Conservation (phyloP, 2,888 invertebrate genomes). For the Sericinus montela region DNA sequence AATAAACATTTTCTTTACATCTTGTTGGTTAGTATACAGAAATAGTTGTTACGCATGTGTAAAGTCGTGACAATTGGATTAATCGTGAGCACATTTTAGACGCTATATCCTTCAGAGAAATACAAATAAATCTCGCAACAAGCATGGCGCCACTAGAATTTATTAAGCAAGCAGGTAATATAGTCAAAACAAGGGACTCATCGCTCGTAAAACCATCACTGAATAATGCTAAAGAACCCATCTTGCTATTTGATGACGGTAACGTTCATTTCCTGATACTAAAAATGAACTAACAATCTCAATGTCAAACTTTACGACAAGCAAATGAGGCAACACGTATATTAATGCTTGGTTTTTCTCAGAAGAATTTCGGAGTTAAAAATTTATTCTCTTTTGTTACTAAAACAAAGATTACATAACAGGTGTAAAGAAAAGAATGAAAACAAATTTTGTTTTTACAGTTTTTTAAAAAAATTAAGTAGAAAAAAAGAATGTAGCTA, state of each 20-base stretch:
- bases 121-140: conserved; percentile 43
- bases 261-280: conserved; percentile 62
- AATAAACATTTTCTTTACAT: too few relatives aligned
- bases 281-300: conserved; percentile 64
- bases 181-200: conserved; percentile 28
- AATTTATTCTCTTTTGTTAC: neutral
- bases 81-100: conserved; percentile 42
- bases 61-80: conserved; percentile 45
- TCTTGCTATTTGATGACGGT: conserved; percentile 43
- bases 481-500: too few relatives aligned
- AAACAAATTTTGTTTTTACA: conserved; percentile 2
- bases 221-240: conserved; percentile 50
- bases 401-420: neutral
- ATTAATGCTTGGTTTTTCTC: conserved; percentile 26
- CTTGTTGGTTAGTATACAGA: too few relatives aligned
- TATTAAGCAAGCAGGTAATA: conserved; percentile 26
- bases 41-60: too few relatives aligned
- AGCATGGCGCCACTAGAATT: conserved; percentile 60
- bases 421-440: neutral
- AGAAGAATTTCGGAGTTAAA: conserved; percentile 17
- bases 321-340: conserved; percentile 49
- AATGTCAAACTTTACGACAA: conserved; percentile 69
- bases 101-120: conserved; percentile 48
- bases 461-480: neutral
- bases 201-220: conserved; percentile 43